phyloP scores from a whole-genome alignment of 2,797 vertebrate genomes.

The Pseudochirops cupreus region DNA sequence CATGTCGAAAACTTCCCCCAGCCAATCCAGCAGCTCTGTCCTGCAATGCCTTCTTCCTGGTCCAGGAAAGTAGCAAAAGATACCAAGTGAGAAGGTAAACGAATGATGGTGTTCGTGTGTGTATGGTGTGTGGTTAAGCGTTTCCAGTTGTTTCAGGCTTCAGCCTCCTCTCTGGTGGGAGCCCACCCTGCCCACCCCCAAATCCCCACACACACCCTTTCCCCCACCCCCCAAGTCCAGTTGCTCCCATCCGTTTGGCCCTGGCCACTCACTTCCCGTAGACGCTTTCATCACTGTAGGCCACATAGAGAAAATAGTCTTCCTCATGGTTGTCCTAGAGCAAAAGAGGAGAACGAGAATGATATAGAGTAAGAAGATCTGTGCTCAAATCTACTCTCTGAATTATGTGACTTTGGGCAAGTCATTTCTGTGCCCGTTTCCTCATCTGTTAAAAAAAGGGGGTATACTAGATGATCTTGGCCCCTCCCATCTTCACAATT shows the following conservation, averaged over 20 bases:
- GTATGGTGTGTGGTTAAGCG: slow-evolving; percentile 75
- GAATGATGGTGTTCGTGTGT: slow-evolving; percentile 64
- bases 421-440: neutral
- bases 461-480: neutral
- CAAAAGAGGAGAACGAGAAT: slow-evolving; percentile 14
- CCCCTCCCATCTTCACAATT: neutral
- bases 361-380: neutral
- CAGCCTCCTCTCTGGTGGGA: slow-evolving; percentile 75
- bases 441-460: neutral
- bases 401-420: neutral
- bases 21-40: slow-evolving; percentile 62
- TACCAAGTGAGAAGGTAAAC: slow-evolving; percentile 75
- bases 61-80: slow-evolving; percentile 78
- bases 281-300: slow-evolving; percentile 98
- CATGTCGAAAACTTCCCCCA: slow-evolving; percentile 9
- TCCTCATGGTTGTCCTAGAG: slow-evolving; percentile 96
- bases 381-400: neutral
- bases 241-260: slow-evolving; percentile 70
- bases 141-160: slow-evolving; percentile 80
- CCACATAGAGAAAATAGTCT: slow-evolving; percentile 98
- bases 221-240: slow-evolving; percentile 77
- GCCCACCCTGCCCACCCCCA: slow-evolving; percentile 70
- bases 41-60: slow-evolving; percentile 70
- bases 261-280: slow-evolving; percentile 92
- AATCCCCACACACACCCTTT: slow-evolving; percentile 56